These are phyloP conservation scores for Synanthedon vespiformis DNA, from an alignment of 2,888 invertebrate genomes.

Conservation along the genomic window DNA sequence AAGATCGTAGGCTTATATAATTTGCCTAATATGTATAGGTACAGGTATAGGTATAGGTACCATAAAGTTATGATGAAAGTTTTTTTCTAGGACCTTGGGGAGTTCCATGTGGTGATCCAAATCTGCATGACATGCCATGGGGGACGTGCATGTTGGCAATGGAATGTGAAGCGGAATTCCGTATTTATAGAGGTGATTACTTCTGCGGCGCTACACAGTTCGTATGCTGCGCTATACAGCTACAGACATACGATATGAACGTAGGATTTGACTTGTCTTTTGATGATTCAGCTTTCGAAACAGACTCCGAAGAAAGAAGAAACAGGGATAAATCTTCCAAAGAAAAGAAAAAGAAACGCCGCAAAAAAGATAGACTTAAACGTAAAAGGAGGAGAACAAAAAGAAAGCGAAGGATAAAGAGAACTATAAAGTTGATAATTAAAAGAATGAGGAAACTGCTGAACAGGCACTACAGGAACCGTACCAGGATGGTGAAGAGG, in stretches of 20 bases:
- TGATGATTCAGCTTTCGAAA: constrained; percentile 27
- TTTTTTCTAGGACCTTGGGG: constrained; percentile 48
- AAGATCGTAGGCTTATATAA: background rate
- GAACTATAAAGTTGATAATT: constrained; percentile 33
- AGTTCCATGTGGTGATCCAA: constrained; percentile 51
- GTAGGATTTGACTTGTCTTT: constrained; percentile 50
- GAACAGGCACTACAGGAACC: constrained; percentile 33
- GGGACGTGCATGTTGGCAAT: constrained; percentile 42
- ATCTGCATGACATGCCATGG: constrained; percentile 56
- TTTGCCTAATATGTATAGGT: background rate
- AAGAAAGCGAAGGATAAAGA: constrained; percentile 38
- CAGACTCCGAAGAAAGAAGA: constrained; percentile 33
- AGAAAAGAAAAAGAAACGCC: constrained; percentile 15
- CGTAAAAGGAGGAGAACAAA: constrained; percentile 21
- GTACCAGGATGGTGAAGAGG: constrained; percentile 29
- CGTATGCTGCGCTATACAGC: constrained; percentile 41
- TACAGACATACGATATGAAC: constrained; percentile 48
- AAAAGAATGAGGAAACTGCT: constrained; percentile 38
- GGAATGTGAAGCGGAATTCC: constrained; percentile 48
- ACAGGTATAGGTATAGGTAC: too few relatives aligned
- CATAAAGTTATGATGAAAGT: constrained; percentile 3
- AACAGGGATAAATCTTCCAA: constrained; percentile 14
- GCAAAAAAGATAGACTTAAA: constrained; percentile 13
- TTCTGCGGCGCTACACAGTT: constrained; percentile 46
- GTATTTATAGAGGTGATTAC: constrained; percentile 49